Evolutionary conservation across 1,140 invertebrate species (phyloP).

Genomic region (Drosophila paulistorum): DNA sequence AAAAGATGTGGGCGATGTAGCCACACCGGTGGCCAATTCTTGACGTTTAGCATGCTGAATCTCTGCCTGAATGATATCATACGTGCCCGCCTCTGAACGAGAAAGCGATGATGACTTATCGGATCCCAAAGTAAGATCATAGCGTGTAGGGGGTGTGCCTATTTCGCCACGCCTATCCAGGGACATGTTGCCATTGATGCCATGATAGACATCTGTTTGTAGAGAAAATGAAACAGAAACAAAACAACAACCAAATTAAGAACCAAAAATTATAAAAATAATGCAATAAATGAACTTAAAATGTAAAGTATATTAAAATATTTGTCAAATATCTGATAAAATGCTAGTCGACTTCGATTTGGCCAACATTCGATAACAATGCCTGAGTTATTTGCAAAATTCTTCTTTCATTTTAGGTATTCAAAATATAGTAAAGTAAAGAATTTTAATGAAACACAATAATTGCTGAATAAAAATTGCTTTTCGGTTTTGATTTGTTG

Average conservation of each 20-base stretch:
- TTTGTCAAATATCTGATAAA: too few species aligned
- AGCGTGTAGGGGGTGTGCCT: slow-evolving; percentile 63
- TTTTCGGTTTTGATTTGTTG: slow-evolving; percentile 22
- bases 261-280: slow-evolving; percentile 28
- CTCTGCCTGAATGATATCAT: slow-evolving; percentile 81
- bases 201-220: slow-evolving; percentile 72
- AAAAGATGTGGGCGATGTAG: slow-evolving; percentile 34
- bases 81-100: slow-evolving; percentile 80
- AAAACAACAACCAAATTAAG: slow-evolving; percentile 25
- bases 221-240: neutral
- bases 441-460: neutral
- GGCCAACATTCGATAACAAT: too few species aligned
- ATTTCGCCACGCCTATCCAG: slow-evolving; percentile 81
- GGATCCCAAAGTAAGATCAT: slow-evolving; percentile 79
- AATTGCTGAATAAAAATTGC: slow-evolving; percentile 16
- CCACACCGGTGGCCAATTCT: slow-evolving; percentile 70
- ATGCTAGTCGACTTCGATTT: too few species aligned
- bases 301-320: too few species aligned
- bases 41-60: slow-evolving; percentile 77
- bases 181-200: slow-evolving; percentile 83
- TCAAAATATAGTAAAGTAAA: neutral
- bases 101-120: slow-evolving; percentile 82
- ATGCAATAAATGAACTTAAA: slow-evolving; percentile 18
- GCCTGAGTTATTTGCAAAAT: too few species aligned
- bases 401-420: neutral